A percentile compares a stretch with the other conserved stretches of the same genome.
Evolutionary conservation across 92 coral and sea anemone species (phyloP).

Genomic region (Diadumene lineata): DNA sequence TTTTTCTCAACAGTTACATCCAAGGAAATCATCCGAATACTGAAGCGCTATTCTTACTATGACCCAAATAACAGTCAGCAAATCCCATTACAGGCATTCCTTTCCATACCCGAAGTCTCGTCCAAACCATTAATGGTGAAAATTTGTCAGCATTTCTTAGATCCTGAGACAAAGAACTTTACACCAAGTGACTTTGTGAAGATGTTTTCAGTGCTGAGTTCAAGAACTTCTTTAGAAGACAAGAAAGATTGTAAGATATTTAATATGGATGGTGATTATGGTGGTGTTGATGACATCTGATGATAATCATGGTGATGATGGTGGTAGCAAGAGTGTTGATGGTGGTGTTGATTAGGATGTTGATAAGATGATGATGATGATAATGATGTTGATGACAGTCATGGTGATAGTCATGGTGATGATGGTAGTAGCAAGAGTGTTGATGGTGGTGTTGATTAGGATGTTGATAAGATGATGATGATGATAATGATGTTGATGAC

Average conservation of each 20-base stretch:
- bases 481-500: too few species aligned
- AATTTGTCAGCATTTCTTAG: conserved; percentile 51
- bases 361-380: too few species aligned
- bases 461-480: too few species aligned
- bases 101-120: conserved; percentile 70
- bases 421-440: too few species aligned
- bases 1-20: conserved; percentile 49
- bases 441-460: too few species aligned
- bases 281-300: too few species aligned
- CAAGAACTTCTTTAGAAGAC: conserved; percentile 47
- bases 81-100: conserved; percentile 53
- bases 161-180: conserved; percentile 42
- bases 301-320: too few species aligned
- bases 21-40: conserved; percentile 64
- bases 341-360: too few species aligned
- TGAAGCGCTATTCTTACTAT: conserved; percentile 63
- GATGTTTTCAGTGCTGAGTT: conserved; percentile 60
- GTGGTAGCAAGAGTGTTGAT: too few species aligned
- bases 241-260: conserved; percentile 63
- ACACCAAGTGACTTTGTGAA: conserved; percentile 52
- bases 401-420: too few species aligned
- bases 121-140: conserved; percentile 71
- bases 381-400: too few species aligned
- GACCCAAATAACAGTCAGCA: conserved; percentile 42
- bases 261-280: not conserved